A percentile compares a stretch with the other conserved stretches of the same genome.
Evolutionary conservation across 2,113 vertebrate species (phyloP).

Genomic region (Xiphophorus maculatus): DNA sequence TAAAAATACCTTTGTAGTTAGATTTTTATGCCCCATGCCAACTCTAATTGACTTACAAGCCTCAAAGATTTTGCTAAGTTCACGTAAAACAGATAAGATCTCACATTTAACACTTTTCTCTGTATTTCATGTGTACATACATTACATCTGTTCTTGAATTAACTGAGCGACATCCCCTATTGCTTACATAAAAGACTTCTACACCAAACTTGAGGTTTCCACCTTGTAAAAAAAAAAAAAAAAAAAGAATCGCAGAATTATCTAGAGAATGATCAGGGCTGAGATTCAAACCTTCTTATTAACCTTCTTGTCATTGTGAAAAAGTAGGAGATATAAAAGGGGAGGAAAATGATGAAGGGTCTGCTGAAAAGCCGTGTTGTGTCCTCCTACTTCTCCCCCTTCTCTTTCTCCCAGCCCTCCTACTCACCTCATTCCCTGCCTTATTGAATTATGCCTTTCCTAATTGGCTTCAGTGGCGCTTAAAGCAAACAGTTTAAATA

Average conservation of each 20-base stretch:
- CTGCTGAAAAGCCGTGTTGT: constrained; percentile 44
- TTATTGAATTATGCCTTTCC: constrained; percentile 78
- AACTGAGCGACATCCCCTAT: neutral
- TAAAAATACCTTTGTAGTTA: neutral
- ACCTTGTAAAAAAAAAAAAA: neutral
- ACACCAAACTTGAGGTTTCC: neutral
- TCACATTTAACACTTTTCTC: neutral
- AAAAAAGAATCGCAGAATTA: neutral
- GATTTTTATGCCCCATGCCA: neutral
- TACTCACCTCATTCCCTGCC: constrained; percentile 60
- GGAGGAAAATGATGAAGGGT: constrained; percentile 38
- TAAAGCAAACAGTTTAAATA: constrained; percentile 85
- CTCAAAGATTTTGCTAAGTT: neutral
- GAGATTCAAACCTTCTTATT: constrained; percentile 18
- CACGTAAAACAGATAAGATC: neutral
- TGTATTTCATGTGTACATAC: neutral
- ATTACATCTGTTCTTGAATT: neutral
- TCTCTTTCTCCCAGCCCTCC: constrained; percentile 30
- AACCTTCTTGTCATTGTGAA: constrained; percentile 24
- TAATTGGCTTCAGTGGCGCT: constrained; percentile 82
- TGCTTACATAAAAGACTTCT: neutral
- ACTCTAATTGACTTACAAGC: neutral
- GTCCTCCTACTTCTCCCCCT: constrained; percentile 18
- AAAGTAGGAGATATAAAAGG: constrained; percentile 29
- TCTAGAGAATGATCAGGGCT: constrained; percentile 15